Conservation (phyloP, 2,888 invertebrate species). For the Scelioninae gen. 2 region DNA sequence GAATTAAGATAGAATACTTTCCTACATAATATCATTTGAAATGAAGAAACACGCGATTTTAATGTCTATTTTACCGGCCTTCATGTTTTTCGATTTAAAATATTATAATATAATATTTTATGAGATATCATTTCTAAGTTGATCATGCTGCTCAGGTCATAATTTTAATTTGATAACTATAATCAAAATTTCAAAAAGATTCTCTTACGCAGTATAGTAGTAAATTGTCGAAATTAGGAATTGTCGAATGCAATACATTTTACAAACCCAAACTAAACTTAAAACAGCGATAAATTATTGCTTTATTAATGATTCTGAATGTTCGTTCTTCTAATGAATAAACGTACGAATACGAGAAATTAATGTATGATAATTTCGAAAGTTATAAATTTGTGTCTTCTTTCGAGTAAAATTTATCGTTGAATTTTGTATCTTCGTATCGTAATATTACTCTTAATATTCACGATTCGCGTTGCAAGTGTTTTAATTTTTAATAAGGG, state of each 20-base stretch:
- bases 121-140: too few species aligned
- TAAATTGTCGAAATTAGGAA: too few species aligned
- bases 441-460: conserved; percentile 40
- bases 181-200: too few species aligned
- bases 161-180: too few species aligned
- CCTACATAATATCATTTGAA: too few species aligned
- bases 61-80: too few species aligned
- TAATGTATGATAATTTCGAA: conserved; percentile 30
- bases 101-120: too few species aligned
- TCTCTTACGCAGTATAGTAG: too few species aligned
- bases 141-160: too few species aligned
- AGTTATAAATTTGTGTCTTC: conserved; percentile 37
- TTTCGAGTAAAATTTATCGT: conserved; percentile 37
- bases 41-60: too few species aligned
- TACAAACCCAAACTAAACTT: neutral
- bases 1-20: too few species aligned
- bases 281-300: conserved; percentile 12
- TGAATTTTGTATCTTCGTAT: conserved; percentile 37
- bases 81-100: too few species aligned
- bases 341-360: conserved; percentile 12
- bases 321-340: conserved; percentile 6
- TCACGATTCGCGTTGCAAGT: conserved; percentile 47
- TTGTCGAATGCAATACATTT: neutral
- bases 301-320: conserved; percentile 17
- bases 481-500: conserved; percentile 54